Evolutionary conservation across 2,113 vertebrate species (phyloP), one percentile per base, ranked within the genome.

Genomic region (Emydura subglobosa): DNA sequence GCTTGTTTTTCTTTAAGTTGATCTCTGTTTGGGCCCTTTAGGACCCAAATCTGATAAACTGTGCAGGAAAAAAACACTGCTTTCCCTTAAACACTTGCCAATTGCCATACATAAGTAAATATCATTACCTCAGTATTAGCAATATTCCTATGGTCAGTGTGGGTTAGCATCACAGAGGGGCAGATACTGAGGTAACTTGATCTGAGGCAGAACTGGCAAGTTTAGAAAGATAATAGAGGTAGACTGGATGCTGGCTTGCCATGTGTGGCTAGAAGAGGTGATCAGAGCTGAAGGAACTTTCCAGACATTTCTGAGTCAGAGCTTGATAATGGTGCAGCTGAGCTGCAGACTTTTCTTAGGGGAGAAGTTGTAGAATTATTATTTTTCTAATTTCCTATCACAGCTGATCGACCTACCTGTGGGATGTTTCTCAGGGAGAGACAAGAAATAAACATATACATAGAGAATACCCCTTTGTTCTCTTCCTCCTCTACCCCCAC

Each of bases 351-450:
- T 90, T 82, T 49, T 17, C 81, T 65, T 21, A 51, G 24, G 55
- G 25, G 19, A 65, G 17, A 6, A 76, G 16, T 51, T 94, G 88
- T 74, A 92, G 5, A 11, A 1, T 11, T 88, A 21, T 51, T 93
- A 9, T 31, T 90, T 88, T 54, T 27, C 10, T 78, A 47, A 13
- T 47, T 47, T 78, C 47, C 22, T 47, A 78, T 44, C 74, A n/a
- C n/a, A 85, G 57, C 8, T 65, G 31, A n/a, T 74, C 87, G 83
- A 89, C 74, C 92, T 82, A 81, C 42, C 76, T 83, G 5, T 91
- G 54, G 47, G 47, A 25, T 39, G 7, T 82, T 9, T 87, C 24
- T 55, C 2, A 85, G 8, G 76, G 2, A 78, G 10, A 25, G 91
- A 34, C 83, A 74, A 11, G 10, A 87, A 95, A 80, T 91, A 61